A percentile compares a stretch with the other conserved stretches of the same genome.
Evolutionary conservation across 2,797 vertebrate genomes (phyloP).

Genomic region (Psittacula echo): DNA sequence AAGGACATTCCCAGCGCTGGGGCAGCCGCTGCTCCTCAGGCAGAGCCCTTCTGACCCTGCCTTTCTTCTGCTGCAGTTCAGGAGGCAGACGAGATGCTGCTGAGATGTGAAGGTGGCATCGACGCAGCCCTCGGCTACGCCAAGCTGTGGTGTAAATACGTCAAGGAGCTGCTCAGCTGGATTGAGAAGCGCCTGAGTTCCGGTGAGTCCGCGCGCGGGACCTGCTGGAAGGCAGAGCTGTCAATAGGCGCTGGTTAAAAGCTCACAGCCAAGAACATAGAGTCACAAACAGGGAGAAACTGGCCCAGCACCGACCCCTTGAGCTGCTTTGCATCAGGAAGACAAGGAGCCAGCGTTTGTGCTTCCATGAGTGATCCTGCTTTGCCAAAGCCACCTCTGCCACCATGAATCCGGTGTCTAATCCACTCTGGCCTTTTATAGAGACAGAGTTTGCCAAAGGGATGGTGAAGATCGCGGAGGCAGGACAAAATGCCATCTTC

Average conservation of each 20-base stretch:
- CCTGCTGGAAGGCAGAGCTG: fast-evolving
- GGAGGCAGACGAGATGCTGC: conserved; percentile 87
- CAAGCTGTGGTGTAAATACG: conserved; percentile 93
- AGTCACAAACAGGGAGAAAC: not conserved
- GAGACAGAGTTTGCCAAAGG: conserved; percentile 92
- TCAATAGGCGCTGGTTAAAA: no score
- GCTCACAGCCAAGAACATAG: no score
- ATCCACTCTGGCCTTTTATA: conserved; percentile 45
- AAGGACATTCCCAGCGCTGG: not conserved
- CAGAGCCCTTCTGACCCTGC: not conserved
- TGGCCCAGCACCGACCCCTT: not conserved
- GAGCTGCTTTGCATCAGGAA: not conserved
- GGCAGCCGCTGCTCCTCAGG: not conserved
- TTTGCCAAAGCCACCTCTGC: not conserved
- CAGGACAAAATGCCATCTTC: conserved; percentile 78
- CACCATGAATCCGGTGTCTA: fast-evolving
- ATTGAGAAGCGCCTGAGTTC: conserved; percentile 89
- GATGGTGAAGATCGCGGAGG: conserved; percentile 85
- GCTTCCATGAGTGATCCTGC: not conserved
- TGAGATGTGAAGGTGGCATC: conserved; percentile 86
- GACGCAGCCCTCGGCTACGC: conserved; percentile 89
- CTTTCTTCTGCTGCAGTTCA: conserved; percentile 74
- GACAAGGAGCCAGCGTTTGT: not conserved
- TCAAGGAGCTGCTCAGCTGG: conserved; percentile 92
- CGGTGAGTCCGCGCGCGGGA: conserved; percentile 74